Conservation (phyloP, 2,113 vertebrate genomes). For the Ophthalmolycus amberensis region DNA sequence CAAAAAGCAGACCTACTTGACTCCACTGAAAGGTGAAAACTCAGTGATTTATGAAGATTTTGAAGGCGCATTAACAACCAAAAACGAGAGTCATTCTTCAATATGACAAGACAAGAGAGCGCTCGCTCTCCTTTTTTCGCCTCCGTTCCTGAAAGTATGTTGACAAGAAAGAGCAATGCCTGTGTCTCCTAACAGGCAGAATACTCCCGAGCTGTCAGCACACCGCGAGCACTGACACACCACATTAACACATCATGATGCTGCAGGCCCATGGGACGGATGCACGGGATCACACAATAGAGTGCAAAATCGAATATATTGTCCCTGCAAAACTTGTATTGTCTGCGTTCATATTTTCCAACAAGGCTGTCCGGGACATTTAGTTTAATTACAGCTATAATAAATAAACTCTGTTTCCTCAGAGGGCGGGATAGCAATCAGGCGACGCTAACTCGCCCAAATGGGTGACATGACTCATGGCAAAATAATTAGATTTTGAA, state of each 20-base stretch:
- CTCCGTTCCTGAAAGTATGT: constrained; percentile 31
- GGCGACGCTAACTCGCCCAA: constrained; percentile 33
- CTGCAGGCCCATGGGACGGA: constrained; percentile 20
- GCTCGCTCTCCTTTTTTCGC: constrained; percentile 26
- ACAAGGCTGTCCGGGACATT: constrained; percentile 30
- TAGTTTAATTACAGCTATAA: constrained; percentile 43
- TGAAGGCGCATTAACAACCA: constrained; percentile 44
- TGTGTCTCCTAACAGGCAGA: constrained; percentile 49
- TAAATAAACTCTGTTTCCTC: constrained; percentile 21
- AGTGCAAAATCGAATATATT: constrained; percentile 35
- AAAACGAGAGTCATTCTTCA: constrained; percentile 66
- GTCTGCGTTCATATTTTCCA: constrained; percentile 31
- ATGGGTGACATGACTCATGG: constrained; percentile 57
- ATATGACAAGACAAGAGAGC: constrained; percentile 63
- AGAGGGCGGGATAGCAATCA: constrained; percentile 35
- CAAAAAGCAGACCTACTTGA: constrained; percentile 29
- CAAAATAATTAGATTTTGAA: constrained; percentile 54
- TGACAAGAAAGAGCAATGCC: constrained; percentile 52
- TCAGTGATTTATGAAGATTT: constrained; percentile 61
- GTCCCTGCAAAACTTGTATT: constrained; percentile 25
- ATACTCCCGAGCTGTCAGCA: constrained; percentile 49
- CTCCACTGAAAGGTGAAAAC: constrained; percentile 30
- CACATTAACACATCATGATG: constrained; percentile 52
- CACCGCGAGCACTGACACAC: constrained; percentile 21
- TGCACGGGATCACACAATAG: constrained; percentile 25